Conservation (phyloP, 2,113 vertebrate species). For the Ranitomeya imitator region DNA sequence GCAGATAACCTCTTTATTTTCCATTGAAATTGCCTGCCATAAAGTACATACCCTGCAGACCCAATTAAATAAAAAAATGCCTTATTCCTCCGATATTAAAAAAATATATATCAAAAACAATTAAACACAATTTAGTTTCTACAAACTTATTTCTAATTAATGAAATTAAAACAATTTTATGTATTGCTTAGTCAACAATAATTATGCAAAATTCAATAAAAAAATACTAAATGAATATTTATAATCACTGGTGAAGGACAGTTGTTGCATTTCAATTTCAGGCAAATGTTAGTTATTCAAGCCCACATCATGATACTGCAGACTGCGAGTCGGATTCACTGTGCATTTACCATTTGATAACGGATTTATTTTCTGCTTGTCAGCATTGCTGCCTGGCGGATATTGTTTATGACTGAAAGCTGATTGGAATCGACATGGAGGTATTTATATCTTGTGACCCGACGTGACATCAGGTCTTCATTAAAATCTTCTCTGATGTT, state of each 20-base stretch:
- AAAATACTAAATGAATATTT: slow-evolving; percentile 3
- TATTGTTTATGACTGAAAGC: slow-evolving; percentile 15
- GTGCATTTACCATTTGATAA: background rate
- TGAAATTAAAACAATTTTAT: background rate
- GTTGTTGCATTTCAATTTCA: background rate
- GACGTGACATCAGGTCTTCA: background rate
- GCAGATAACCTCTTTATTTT: too few relatives aligned
- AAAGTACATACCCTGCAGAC: too few relatives aligned
- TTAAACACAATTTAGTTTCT: background rate
- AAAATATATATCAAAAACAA: background rate
- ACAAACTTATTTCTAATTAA: background rate
- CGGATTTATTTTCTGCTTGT: slow-evolving; percentile 2
- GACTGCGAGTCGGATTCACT: background rate
- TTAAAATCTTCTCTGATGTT: background rate
- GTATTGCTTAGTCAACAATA: background rate
- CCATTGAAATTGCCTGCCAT: too few relatives aligned
- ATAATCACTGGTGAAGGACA: background rate
- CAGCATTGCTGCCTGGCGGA: slow-evolving; percentile 27
- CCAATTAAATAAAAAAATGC: background rate
- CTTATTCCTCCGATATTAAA: background rate
- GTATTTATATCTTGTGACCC: slow-evolving; percentile 17
- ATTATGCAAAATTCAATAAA: background rate
- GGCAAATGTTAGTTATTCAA: background rate
- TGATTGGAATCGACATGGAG: slow-evolving; percentile 12
- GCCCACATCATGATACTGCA: background rate